Conservation (phyloP, 1,140 invertebrate genomes). For the Belonocnema kinseyi region DNA sequence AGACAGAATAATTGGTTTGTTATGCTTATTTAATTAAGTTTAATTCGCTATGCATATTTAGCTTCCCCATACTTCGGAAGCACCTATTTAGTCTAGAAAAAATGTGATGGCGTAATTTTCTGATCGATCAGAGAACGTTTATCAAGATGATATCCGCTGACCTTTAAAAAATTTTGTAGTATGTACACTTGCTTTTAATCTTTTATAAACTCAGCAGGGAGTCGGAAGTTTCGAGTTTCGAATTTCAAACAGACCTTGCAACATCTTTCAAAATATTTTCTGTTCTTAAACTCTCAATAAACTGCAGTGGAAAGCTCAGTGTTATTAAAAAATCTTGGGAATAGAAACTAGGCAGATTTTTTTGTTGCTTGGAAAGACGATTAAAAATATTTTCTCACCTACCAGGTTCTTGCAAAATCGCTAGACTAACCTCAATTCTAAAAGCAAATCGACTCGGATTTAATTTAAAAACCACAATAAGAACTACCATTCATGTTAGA, state of each 20-base stretch:
- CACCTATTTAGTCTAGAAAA: not conserved
- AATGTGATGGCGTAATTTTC: not conserved
- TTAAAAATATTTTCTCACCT: too few relatives aligned
- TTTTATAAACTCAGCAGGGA: conserved; percentile 23
- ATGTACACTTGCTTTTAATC: conserved; percentile 22
- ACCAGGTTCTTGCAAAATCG: too few relatives aligned
- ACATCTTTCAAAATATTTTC: conserved; percentile 28
- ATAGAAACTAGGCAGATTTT: too few relatives aligned
- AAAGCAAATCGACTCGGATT: too few relatives aligned
- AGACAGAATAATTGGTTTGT: too few relatives aligned
- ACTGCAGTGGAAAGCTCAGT: not conserved
- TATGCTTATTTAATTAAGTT: too few relatives aligned
- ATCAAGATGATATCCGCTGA: conserved; percentile 29
- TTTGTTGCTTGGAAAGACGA: too few relatives aligned
- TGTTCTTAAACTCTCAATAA: conserved; percentile 15
- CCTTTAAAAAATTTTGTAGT: conserved; percentile 19
- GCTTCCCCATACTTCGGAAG: too few relatives aligned
- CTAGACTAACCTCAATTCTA: too few relatives aligned
- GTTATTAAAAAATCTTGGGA: not conserved
- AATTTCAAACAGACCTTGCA: conserved; percentile 13
- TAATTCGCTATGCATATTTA: too few relatives aligned
- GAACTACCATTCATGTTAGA: too few relatives aligned
- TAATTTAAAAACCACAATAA: too few relatives aligned
- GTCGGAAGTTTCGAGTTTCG: conserved; percentile 18
- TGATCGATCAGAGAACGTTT: conserved; percentile 10